These are phyloP conservation scores for Erynnis tages DNA, from an alignment of 2,888 invertebrate species.

Conservation along the genomic window DNA sequence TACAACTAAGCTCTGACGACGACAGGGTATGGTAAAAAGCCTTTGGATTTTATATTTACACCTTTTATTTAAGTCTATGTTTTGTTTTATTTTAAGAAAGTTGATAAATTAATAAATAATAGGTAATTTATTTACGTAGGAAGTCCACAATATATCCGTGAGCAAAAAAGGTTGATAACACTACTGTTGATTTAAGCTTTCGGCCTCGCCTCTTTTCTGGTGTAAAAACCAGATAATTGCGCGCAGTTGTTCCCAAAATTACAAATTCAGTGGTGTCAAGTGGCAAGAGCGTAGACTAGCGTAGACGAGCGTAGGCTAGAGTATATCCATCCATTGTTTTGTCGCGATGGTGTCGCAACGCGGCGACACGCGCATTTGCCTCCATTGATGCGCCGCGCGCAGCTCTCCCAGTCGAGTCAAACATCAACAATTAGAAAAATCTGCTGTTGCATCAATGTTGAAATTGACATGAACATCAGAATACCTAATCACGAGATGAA, in stretches of 20 bases:
- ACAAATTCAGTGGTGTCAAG: conserved; percentile 52
- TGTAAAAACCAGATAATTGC: conserved; percentile 54
- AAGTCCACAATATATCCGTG: no score
- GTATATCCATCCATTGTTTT: conserved; percentile 53
- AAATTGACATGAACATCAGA: conserved; percentile 67
- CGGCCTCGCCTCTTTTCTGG: conserved; percentile 60
- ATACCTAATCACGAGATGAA: conserved; percentile 72
- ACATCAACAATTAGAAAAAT: conserved; percentile 54
- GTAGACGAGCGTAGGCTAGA: conserved; percentile 29
- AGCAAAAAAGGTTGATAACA: no score
- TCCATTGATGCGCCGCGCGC: conserved; percentile 66
- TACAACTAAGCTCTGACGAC: no score
- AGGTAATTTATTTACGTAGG: no score
- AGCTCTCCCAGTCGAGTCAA: conserved; percentile 34
- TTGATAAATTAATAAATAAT: no score
- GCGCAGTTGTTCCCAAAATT: conserved; percentile 48
- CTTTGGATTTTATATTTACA: no score
- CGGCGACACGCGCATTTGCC: conserved; percentile 75
- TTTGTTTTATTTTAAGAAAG: no score
- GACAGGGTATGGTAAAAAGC: no score
- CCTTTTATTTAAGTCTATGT: no score
- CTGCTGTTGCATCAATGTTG: conserved; percentile 53
- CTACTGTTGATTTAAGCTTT: no score
- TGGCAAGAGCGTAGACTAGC: conserved; percentile 43
- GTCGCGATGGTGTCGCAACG: conserved; percentile 55